These are phyloP conservation scores for Himalopsyche japonica DNA, from an alignment of 2,888 invertebrate genomes.

Conservation along the genomic window DNA sequence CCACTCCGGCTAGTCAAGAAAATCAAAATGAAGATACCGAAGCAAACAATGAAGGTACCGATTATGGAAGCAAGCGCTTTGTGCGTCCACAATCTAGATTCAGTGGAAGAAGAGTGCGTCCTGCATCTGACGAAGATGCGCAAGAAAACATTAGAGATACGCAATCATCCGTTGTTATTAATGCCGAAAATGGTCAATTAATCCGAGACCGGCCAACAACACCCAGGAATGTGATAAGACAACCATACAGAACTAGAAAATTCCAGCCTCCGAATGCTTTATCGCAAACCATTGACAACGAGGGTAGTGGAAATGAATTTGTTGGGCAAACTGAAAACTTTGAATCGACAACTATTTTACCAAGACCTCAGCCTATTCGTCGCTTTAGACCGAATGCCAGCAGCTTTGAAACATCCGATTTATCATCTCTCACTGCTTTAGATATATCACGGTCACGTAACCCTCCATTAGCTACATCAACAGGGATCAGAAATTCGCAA, in stretches of 20 bases:
- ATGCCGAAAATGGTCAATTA: constrained; percentile 42
- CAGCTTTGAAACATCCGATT: constrained; percentile 55
- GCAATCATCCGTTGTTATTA: constrained; percentile 7
- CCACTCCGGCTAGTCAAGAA: constrained; percentile 57
- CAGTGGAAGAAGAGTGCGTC: neutral
- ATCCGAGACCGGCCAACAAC: constrained; percentile 8
- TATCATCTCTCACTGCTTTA: constrained; percentile 59
- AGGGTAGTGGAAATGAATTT: constrained; percentile 30
- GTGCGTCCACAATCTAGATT: constrained; percentile 26
- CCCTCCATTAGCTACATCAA: constrained; percentile 45
- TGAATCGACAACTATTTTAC: constrained; percentile 43
- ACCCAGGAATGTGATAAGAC: neutral
- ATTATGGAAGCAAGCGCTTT: constrained; percentile 33
- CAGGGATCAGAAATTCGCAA: constrained; percentile 43
- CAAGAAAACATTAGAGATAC: neutral
- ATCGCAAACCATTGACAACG: neutral
- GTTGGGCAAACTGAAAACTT: constrained; percentile 21
- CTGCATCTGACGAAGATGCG: constrained; percentile 7
- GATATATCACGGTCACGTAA: constrained; percentile 45
- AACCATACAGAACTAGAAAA: constrained; percentile 23
- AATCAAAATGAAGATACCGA: constrained; percentile 44
- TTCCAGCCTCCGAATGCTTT: constrained; percentile 2
- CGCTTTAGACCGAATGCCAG: constrained; percentile 47
- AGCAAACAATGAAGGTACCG: constrained; percentile 19
- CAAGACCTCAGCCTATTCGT: constrained; percentile 40